Conservation (phyloP, 2,888 invertebrate species). For the Latheticus oryzae region DNA sequence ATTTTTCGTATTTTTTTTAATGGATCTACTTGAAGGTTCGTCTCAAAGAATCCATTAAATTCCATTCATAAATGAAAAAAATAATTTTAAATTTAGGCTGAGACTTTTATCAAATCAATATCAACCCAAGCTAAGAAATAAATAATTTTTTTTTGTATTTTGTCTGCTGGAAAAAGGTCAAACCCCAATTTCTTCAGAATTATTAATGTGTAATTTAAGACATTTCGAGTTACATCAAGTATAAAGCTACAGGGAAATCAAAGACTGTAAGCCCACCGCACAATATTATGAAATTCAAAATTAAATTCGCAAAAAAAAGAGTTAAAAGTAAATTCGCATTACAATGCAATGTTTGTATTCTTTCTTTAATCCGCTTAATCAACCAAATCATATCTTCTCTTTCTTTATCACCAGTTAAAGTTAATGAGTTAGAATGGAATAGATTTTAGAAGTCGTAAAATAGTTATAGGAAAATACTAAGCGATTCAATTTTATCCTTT, state of each 20-base stretch:
- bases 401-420: constrained; percentile 60
- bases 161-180: constrained; percentile 6
- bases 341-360: too few relatives aligned
- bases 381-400: constrained; percentile 49
- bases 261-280: constrained; percentile 29
- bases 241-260: constrained; percentile 40
- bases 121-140: too few relatives aligned
- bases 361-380: constrained; percentile 7
- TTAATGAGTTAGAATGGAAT: constrained; percentile 62
- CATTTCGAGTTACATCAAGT: constrained; percentile 27
- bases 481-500: constrained; percentile 59
- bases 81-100: too few relatives aligned
- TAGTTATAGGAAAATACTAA: constrained; percentile 61
- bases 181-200: constrained; percentile 11
- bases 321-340: constrained; percentile 17
- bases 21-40: not conserved
- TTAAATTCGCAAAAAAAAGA: constrained; percentile 30
- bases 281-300: constrained; percentile 36
- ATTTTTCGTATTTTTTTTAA: constrained; percentile 8
- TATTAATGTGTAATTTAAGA: constrained; percentile 36
- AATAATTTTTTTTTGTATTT: too few relatives aligned
- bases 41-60: constrained; percentile 8
- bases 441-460: constrained; percentile 59
- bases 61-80: too few relatives aligned
- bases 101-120: too few relatives aligned